A percentile compares a stretch with the other conserved stretches of the same genome.
These are phyloP conservation scores for Drepana arcuata DNA, from an alignment of 1,140 invertebrate genomes.

Conservation along the genomic window DNA sequence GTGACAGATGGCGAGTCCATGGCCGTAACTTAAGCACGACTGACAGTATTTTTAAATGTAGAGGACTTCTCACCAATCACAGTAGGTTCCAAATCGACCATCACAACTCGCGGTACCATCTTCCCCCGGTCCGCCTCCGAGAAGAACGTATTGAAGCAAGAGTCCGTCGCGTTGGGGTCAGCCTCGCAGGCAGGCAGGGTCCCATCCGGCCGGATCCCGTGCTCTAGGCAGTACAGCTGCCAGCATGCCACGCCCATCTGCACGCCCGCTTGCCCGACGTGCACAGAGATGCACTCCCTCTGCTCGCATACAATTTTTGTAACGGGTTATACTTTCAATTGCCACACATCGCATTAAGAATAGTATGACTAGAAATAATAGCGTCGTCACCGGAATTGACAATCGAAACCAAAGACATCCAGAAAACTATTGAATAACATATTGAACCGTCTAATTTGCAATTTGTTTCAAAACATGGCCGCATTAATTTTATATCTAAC, in stretches of 20 bases:
- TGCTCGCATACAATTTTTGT: slow-evolving; percentile 37
- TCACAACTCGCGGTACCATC: slow-evolving; percentile 83
- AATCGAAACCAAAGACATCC: too few species aligned
- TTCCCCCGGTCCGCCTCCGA: slow-evolving; percentile 77
- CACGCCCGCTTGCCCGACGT: slow-evolving; percentile 89
- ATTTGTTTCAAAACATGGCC: background rate
- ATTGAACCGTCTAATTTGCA: too few species aligned
- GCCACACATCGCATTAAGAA: slow-evolving; percentile 15
- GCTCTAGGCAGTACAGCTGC: slow-evolving; percentile 90
- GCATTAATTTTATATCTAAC: slow-evolving; percentile 4
- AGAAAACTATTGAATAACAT: too few species aligned
- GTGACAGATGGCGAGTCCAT: too few species aligned
- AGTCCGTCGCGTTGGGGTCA: slow-evolving; percentile 45
- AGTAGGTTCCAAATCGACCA: slow-evolving; percentile 87
- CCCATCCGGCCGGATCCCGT: slow-evolving; percentile 84
- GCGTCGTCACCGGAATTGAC: background rate
- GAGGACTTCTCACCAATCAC: slow-evolving; percentile 67
- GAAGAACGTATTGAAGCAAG: slow-evolving; percentile 74
- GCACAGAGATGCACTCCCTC: slow-evolving; percentile 85
- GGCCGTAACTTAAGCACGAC: too few species aligned
- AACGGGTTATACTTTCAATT: too few species aligned
- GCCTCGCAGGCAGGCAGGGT: slow-evolving; percentile 65
- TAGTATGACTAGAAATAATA: too few species aligned
- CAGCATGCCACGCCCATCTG: slow-evolving; percentile 88
- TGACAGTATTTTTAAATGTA: too few species aligned